Percentiles rank a stretch among this genome's conserved stretches.
These are phyloP conservation scores for Pangasius macronema DNA, from an alignment of 2,797 vertebrate genomes.

Conservation along the genomic window DNA sequence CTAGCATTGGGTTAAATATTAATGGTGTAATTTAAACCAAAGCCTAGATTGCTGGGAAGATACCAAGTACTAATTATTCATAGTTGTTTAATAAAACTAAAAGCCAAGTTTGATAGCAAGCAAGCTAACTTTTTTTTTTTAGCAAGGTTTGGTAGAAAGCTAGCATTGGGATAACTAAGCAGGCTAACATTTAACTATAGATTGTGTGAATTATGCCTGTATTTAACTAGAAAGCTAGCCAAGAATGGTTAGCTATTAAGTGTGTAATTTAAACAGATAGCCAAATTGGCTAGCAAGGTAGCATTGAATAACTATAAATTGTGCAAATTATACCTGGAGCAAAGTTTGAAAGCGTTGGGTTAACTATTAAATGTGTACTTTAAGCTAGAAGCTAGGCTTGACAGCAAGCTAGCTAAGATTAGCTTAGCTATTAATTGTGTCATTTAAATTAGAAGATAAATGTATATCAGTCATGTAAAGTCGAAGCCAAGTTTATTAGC, in stretches of 20 bases:
- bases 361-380: background rate
- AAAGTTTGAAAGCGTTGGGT: too few species aligned
- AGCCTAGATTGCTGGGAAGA: background rate
- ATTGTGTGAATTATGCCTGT: background rate
- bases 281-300: background rate
- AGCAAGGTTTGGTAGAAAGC: background rate
- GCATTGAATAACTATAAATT: background rate
- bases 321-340: background rate
- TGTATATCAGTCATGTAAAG: too few species aligned
- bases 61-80: background rate
- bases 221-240: background rate
- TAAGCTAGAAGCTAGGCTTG: background rate
- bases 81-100: background rate
- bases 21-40: background rate
- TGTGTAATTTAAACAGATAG: background rate
- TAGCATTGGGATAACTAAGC: background rate
- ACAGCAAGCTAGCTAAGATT: background rate
- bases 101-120: background rate
- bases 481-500: background rate
- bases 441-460: too few species aligned
- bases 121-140: background rate
- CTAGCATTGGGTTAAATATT: background rate
- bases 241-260: background rate
- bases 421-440: background rate
- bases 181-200: background rate